Conservation (phyloP, 2,797 vertebrate species). For the Acridotheres tristis region DNA sequence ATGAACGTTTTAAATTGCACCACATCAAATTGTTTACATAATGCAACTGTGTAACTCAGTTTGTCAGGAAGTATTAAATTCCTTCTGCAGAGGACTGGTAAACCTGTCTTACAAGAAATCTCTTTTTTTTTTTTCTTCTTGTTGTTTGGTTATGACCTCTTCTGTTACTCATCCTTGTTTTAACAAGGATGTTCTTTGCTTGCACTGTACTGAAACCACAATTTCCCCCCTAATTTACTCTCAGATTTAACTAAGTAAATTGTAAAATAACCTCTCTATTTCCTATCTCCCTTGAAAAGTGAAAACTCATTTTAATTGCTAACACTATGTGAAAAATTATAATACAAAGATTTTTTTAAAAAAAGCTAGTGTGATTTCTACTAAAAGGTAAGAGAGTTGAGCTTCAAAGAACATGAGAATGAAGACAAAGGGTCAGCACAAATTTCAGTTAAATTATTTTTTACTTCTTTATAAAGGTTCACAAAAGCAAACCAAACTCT, state of each 20-base stretch:
- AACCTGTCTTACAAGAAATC: neutral
- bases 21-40: neutral
- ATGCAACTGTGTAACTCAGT: neutral
- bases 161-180: neutral
- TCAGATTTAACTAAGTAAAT: neutral
- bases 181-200: neutral
- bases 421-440: conserved; percentile 1
- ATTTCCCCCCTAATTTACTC: neutral
- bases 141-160: neutral
- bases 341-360: neutral
- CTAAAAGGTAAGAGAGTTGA: neutral
- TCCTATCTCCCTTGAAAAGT: neutral
- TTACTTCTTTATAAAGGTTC: neutral
- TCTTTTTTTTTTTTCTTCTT: neutral
- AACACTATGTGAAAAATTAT: neutral
- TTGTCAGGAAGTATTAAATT: neutral
- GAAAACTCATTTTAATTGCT: neutral
- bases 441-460: conserved; percentile 25
- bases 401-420: neutral
- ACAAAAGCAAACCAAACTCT: neutral
- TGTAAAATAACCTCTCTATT: neutral
- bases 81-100: neutral
- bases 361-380: neutral
- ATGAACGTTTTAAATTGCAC: neutral
- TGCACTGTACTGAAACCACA: neutral